A percentile compares a stretch with the other conserved stretches of the same genome.
These are phyloP conservation scores for Gorsachius goisagi DNA, from an alignment of 2,113 vertebrate species.

Conservation along the genomic window DNA sequence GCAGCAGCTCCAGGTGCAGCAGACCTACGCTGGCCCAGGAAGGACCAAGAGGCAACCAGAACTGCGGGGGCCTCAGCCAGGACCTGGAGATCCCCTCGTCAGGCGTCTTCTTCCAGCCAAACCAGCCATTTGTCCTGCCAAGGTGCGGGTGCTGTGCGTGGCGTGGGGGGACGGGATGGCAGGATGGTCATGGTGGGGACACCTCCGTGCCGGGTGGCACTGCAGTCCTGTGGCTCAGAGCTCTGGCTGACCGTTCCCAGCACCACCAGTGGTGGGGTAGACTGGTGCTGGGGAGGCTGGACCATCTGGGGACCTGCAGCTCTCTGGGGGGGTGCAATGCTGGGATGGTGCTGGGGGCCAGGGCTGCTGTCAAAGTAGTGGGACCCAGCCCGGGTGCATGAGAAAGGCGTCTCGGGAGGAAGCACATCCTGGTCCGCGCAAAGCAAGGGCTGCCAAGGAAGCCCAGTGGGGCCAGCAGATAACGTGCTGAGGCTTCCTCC, in stretches of 20 bases:
- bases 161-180: background rate
- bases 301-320: background rate
- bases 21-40: background rate
- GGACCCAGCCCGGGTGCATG: background rate
- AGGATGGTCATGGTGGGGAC: background rate
- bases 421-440: rapidly evolving
- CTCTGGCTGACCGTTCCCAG: background rate
- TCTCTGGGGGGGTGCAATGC: background rate
- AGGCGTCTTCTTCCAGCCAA: background rate
- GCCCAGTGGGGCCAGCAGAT: conserved; percentile 18
- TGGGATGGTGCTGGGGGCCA: background rate
- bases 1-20: background rate
- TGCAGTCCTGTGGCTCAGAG: rapidly evolving
- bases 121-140: background rate
- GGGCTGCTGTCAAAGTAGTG: background rate
- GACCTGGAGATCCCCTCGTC: background rate
- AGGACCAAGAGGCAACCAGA: background rate
- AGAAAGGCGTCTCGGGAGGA: background rate
- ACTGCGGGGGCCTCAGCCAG: background rate
- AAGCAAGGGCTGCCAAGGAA: background rate
- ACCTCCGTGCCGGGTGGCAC: background rate
- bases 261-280: background rate
- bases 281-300: background rate
- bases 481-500: background rate
- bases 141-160: background rate